Percentiles rank a stretch among this genome's conserved stretches.
These are phyloP conservation scores for Mormyrops boulengeri DNA, from an alignment of 2,797 vertebrate genomes.

Conservation along the genomic window DNA sequence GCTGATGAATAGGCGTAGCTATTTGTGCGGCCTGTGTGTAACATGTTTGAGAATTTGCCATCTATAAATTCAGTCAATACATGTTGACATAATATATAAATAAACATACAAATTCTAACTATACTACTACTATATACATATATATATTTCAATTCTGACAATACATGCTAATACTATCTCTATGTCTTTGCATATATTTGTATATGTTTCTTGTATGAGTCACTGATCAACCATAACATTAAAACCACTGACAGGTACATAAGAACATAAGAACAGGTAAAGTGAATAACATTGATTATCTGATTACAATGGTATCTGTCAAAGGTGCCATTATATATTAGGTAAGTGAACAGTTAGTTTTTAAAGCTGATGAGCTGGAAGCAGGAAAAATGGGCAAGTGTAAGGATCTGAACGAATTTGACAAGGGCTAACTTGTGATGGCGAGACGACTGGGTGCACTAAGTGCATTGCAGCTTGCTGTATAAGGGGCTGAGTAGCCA, in stretches of 20 bases:
- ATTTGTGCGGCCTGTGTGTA: not conserved
- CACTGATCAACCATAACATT: not conserved
- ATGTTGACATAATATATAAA: not conserved
- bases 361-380: not conserved
- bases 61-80: not conserved
- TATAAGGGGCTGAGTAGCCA: not conserved
- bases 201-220: not conserved
- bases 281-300: not conserved
- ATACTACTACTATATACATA: not conserved
- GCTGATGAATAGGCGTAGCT: not conserved
- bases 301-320: not conserved
- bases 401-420: not conserved
- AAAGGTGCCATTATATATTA: not conserved
- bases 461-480: not conserved
- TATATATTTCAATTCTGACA: not conserved
- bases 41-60: not conserved
- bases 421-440: not conserved
- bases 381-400: not conserved
- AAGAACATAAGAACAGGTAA: not conserved
- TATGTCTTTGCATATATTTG: not conserved
- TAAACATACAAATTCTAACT: not conserved
- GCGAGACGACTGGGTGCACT: not conserved
- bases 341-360: not conserved
- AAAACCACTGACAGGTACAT: not conserved
- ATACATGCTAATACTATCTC: not conserved